Evolutionary conservation across 1,140 invertebrate species (phyloP), one percentile per base, ranked within the genome.

Genomic region (Conus ventricosus): DNA sequence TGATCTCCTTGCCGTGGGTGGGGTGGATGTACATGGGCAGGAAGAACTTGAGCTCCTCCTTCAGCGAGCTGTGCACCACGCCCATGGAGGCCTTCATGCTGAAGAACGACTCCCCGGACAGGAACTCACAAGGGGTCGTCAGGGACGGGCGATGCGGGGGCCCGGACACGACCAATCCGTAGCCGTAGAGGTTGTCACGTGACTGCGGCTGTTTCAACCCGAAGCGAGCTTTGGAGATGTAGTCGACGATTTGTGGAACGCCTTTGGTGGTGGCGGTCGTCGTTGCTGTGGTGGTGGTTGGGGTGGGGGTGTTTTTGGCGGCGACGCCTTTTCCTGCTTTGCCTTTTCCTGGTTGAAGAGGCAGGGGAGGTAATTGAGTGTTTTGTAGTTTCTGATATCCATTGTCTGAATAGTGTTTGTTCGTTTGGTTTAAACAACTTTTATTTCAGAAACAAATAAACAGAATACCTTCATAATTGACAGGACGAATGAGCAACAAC

Each of bases 21-120:
- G 91, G 92, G 51, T 93, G 92, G 25, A 94, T 92, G 87, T 92
- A 93, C 85, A 94, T 86, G 23, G 93, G 93, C 10, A 94, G 87
- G 71, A 94, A 94, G 63, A 89, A 92, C 60, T 90, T 91, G 6
- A 94, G 90, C 53, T 92, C 91, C 53, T 93, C 93, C 63, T 93
- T 93, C 88, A 93, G 88, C 4, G 93, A 91, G 87, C 93, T 94
- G 71, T 94, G 91, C 6, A 94, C 93, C 23, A 85, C 88, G 5
- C 91, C 91, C 17, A 91, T 85, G 10, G 92, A 92, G 55, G 90
- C 91, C 55, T 92, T 89, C 93, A 94, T 94, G 55, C 91, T 87
- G 25, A 90, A 90, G 81, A 90, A 94, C 0, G 92, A 93, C 23
- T 91, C 90, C 1, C 89, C 88, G 7, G 89, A 90, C 3, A 94